A percentile compares a stretch with the other conserved stretches of the same genome.
These are phyloP conservation scores for Pilophorus perplexus DNA, from an alignment of 2,888 invertebrate species.

Conservation along the genomic window DNA sequence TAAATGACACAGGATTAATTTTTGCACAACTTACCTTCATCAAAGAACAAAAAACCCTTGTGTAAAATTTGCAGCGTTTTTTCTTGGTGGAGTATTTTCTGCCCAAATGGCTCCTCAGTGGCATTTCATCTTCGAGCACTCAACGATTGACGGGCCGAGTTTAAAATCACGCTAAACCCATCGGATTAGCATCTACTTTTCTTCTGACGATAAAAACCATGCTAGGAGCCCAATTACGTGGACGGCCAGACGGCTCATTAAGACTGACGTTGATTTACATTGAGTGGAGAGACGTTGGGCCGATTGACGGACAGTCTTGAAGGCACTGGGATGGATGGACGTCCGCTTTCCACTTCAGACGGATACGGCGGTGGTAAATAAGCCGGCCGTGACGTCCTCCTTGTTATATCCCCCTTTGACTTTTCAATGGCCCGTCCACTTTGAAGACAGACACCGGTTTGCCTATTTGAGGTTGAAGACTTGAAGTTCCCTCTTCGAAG, in stretches of 20 bases:
- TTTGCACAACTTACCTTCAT: too few relatives aligned
- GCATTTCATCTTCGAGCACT: too few relatives aligned
- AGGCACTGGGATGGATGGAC: slow-evolving; percentile 32
- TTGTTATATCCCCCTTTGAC: slow-evolving; percentile 37
- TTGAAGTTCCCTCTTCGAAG: background rate
- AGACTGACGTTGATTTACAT: slow-evolving; percentile 41
- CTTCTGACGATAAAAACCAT: slow-evolving; percentile 16
- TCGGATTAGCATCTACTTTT: slow-evolving; percentile 16
- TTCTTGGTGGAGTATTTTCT: too few relatives aligned
- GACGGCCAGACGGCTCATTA: slow-evolving; percentile 36
- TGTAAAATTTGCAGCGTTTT: too few relatives aligned
- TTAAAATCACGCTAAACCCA: slow-evolving; percentile 15
- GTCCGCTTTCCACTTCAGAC: slow-evolving; percentile 36
- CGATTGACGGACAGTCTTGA: slow-evolving; percentile 39
- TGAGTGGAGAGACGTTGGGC: slow-evolving; percentile 21
- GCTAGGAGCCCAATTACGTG: slow-evolving; percentile 38
- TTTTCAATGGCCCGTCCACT: slow-evolving; percentile 36
- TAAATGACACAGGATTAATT: too few relatives aligned
- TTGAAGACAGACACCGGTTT: slow-evolving; percentile 27
- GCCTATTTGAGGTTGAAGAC: slow-evolving; percentile 30
- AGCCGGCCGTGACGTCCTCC: slow-evolving; percentile 33
- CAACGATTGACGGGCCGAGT: too few relatives aligned
- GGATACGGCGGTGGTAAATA: slow-evolving; percentile 38
- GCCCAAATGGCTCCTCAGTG: too few relatives aligned
- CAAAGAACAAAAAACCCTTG: too few relatives aligned